Evolutionary conservation across 2,113 vertebrate genomes (phyloP).

Genomic region (Ceratotherium simum): DNA sequence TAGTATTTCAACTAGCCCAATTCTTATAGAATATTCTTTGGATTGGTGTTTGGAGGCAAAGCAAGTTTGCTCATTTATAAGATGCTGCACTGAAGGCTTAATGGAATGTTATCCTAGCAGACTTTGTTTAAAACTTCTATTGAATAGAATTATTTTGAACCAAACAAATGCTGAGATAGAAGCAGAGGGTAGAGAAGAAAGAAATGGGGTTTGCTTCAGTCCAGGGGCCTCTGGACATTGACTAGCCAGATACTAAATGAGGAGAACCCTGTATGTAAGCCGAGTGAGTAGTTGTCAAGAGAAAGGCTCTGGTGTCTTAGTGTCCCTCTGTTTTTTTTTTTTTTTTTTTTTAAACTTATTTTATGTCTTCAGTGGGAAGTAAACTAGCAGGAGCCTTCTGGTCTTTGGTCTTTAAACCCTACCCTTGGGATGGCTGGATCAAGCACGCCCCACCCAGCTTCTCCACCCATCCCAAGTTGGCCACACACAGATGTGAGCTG

Average conservation of each 20-base stretch:
- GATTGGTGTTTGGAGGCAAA: slow-evolving; percentile 21
- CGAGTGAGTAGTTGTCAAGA: neutral
- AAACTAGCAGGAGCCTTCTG: neutral
- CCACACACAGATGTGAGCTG: slow-evolving; percentile 50
- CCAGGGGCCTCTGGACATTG: neutral
- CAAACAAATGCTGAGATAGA: neutral
- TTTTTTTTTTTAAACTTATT: neutral
- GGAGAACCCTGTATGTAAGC: neutral
- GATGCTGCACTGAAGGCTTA: neutral
- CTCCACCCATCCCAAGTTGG: neutral
- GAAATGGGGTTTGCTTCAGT: neutral
- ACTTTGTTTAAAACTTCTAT: neutral
- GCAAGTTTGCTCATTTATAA: neutral
- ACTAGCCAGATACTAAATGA: neutral
- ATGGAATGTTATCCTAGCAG: neutral
- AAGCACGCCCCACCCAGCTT: neutral
- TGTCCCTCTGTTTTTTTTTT: neutral
- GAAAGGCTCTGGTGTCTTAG: neutral
- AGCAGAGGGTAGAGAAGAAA: neutral
- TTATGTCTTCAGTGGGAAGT: neutral
- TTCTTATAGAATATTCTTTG: neutral
- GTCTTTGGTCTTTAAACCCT: neutral
- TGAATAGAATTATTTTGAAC: neutral
- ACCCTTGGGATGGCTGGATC: neutral
- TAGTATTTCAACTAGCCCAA: neutral